phyloP scores from a whole-genome alignment of 2,888 invertebrate species.

The Eudemis profundana region DNA sequence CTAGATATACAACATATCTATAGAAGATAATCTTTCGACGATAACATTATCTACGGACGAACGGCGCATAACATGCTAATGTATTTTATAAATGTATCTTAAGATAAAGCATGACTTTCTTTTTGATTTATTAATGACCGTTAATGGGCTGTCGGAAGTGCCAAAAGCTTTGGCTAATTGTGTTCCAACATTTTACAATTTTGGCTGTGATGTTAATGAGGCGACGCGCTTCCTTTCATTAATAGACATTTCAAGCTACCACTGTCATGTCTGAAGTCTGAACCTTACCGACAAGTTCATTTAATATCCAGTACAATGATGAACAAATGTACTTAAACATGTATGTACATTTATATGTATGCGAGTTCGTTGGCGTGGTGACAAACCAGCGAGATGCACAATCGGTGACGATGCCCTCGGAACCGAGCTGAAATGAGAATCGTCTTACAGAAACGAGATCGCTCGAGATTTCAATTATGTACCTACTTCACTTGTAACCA shows the following conservation, averaged over 20 bases:
- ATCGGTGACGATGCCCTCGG: constrained; percentile 20
- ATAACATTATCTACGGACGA: not conserved
- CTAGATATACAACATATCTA: not conserved
- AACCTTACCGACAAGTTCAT: constrained; percentile 2
- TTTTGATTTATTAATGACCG: constrained; percentile 18
- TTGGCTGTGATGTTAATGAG: constrained; percentile 21
- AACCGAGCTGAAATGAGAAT: constrained; percentile 48
- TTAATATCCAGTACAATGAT: not conserved
- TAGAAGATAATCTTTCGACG: constrained; percentile 3
- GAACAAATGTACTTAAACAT: not conserved
- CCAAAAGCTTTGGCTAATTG: constrained; percentile 24
- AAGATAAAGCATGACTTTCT: constrained; percentile 1
- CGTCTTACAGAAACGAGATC: constrained; percentile 57
- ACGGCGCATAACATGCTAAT: not conserved
- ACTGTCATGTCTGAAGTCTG: constrained; percentile 24
- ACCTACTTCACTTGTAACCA: constrained; percentile 33
- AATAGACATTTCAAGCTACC: constrained; percentile 23
- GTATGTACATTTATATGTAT: not conserved
- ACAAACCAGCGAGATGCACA: constrained; percentile 33
- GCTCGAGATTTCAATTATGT: constrained; percentile 47
- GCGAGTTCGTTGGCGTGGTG: constrained; percentile 22
- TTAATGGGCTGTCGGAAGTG: constrained; percentile 22
- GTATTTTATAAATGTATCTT: not conserved
- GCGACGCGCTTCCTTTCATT: constrained; percentile 32
- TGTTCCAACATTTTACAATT: constrained; percentile 12